These are phyloP conservation scores for Papilio polytes DNA, from an alignment of 1,140 invertebrate genomes.

Conservation along the genomic window DNA sequence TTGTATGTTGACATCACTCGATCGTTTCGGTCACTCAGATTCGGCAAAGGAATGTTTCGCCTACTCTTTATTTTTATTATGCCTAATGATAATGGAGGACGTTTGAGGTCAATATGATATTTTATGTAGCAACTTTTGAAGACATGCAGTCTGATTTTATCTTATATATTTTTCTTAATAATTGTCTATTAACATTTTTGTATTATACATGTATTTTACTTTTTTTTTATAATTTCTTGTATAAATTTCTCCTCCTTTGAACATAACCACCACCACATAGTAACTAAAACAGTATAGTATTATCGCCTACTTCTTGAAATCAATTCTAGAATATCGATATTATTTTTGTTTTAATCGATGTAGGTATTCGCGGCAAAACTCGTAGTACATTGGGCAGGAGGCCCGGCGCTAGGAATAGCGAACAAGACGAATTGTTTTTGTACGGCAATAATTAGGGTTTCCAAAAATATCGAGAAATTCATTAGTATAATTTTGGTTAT, in stretches of 20 bases:
- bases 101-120: constrained; percentile 16
- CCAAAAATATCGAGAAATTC: background rate
- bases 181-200: background rate
- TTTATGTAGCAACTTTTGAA: background rate
- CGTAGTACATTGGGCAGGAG: constrained; percentile 39
- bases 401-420: constrained; percentile 63
- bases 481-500: background rate
- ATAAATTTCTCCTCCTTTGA: too few species aligned
- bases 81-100: constrained; percentile 16
- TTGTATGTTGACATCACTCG: constrained; percentile 30
- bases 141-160: background rate
- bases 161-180: background rate
- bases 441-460: constrained; percentile 23
- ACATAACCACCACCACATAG: too few species aligned
- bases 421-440: constrained; percentile 58
- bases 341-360: background rate
- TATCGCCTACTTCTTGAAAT: background rate
- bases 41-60: constrained; percentile 24
- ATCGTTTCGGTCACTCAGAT: constrained; percentile 12
- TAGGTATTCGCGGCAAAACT: background rate
- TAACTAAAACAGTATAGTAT: too few species aligned
- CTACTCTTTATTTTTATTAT: constrained; percentile 21
- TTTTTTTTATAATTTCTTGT: too few species aligned
- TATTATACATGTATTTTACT: too few species aligned
- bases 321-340: background rate